Percentiles rank a stretch among this genome's conserved stretches.
Evolutionary conservation across 1,140 invertebrate genomes (phyloP).

Genomic region (Macrosteles quadrilineatus): DNA sequence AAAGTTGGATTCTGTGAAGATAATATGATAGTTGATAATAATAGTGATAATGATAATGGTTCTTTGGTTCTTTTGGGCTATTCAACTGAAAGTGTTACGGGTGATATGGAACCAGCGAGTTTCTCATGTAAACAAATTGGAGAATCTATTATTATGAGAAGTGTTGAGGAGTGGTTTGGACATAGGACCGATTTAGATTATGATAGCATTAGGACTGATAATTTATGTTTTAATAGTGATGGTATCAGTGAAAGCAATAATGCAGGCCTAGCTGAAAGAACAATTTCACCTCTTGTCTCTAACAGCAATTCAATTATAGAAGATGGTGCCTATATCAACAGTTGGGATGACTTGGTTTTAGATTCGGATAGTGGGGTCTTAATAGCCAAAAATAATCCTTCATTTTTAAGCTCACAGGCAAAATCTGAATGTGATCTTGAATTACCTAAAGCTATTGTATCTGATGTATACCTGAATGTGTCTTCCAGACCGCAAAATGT

Average conservation of each 20-base stretch:
- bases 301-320: not conserved
- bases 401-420: no score
- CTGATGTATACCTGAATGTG: no score
- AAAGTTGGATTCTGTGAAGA: not conserved
- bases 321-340: not conserved
- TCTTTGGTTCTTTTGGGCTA: not conserved
- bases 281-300: not conserved
- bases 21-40: conserved; percentile 3
- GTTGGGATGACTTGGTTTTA: not conserved
- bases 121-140: not conserved
- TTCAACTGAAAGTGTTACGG: not conserved
- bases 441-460: no score
- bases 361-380: no score
- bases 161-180: conserved; percentile 10
- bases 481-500: no score
- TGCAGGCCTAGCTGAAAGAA: not conserved
- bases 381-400: no score
- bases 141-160: not conserved
- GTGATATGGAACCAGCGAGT: not conserved
- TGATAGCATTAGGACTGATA: not conserved
- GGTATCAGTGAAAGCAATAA: not conserved
- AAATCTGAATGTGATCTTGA: no score
- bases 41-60: conserved; percentile 11
- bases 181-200: conserved; percentile 4
- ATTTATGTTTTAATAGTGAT: not conserved